Percentiles rank a stretch among this genome's conserved stretches.
Conservation (phyloP, 2,113 vertebrate genomes). For the Equus quagga region DNA sequence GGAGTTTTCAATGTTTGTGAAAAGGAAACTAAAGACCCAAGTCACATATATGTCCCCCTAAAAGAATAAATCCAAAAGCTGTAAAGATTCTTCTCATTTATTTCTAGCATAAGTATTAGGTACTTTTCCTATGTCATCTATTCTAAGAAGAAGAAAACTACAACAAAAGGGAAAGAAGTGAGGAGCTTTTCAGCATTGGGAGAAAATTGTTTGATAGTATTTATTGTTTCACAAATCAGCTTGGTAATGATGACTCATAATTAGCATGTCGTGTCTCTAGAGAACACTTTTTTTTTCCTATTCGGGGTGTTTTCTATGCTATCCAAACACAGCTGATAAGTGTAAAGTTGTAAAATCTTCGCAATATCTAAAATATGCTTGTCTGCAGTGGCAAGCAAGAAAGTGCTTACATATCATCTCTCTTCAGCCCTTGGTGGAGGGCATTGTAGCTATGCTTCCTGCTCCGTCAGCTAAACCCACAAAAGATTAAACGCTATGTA, state of each 20-base stretch:
- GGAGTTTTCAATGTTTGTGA: not conserved
- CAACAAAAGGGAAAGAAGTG: not conserved
- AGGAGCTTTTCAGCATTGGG: not conserved
- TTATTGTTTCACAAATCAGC: not conserved
- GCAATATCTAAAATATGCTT: constrained; percentile 49
- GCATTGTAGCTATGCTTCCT: not conserved
- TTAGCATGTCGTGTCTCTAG: not conserved
- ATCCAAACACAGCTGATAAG: not conserved
- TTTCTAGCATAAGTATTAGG: not conserved
- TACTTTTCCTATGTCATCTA: not conserved
- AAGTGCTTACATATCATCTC: constrained; percentile 57
- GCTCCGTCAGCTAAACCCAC: constrained; percentile 81
- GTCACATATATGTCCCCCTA: not conserved
- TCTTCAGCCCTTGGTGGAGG: not conserved
- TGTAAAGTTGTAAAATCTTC: not conserved
- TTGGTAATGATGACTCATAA: constrained; percentile 16
- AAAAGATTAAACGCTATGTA: constrained; percentile 82
- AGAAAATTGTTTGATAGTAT: not conserved
- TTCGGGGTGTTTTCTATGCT: not conserved
- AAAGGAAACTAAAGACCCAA: not conserved
- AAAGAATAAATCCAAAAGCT: not conserved
- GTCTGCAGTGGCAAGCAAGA: constrained; percentile 49
- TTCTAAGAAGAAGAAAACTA: not conserved
- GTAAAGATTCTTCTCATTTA: not conserved
- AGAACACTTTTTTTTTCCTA: not conserved